phyloP scores from a whole-genome alignment of 2,113 vertebrate genomes.

The Corvus moneduloides region DNA sequence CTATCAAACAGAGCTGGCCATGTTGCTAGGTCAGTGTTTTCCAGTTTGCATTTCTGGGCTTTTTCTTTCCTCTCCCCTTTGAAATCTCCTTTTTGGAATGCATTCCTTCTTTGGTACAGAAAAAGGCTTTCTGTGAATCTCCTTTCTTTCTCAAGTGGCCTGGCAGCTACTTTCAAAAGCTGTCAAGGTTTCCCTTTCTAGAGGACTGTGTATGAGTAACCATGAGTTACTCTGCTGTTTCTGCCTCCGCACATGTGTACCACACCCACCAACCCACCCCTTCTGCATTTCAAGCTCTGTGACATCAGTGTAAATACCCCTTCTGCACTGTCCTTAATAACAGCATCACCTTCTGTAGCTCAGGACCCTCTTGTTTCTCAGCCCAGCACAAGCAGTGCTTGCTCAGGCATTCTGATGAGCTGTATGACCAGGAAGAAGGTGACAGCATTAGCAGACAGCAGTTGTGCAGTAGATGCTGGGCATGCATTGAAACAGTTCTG shows the following conservation, averaged over 20 bases:
- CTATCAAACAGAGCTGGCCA: not conserved
- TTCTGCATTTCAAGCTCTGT: not conserved
- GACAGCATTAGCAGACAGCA: no score
- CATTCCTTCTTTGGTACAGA: not conserved
- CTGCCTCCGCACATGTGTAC: not conserved
- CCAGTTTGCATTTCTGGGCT: not conserved
- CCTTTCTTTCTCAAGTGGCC: not conserved
- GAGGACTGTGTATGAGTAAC: not conserved
- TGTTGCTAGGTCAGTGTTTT: not conserved
- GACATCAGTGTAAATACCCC: not conserved
- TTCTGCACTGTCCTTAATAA: not conserved
- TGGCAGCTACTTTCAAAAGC: not conserved
- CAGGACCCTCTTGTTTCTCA: not conserved
- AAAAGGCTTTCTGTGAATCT: not conserved
- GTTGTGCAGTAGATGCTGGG: not conserved
- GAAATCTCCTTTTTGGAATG: not conserved
- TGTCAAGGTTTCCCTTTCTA: not conserved
- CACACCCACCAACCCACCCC: not conserved
- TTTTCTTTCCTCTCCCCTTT: not conserved
- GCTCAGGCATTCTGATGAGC: not conserved
- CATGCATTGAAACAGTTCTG: not conserved
- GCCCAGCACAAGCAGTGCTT: not conserved
- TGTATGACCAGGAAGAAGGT: not conserved
- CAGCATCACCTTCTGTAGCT: not conserved
- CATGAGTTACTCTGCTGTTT: not conserved